Evolutionary conservation across 2,113 vertebrate genomes (phyloP), one percentile per base, ranked within the genome.

Genomic region (Tylochromis polylepis): DNA sequence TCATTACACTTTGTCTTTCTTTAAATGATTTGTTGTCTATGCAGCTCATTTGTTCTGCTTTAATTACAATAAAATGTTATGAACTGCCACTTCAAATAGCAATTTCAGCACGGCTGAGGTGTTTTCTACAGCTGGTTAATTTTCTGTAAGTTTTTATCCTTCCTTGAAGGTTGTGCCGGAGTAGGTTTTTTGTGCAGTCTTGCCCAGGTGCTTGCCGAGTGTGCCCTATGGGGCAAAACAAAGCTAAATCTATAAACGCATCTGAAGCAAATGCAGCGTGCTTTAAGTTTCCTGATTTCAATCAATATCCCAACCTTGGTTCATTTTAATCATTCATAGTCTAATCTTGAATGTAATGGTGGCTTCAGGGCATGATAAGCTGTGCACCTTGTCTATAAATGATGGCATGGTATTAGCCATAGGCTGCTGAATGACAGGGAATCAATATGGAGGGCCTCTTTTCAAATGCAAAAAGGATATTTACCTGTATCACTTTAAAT

Each of bases 291-390:
- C 83, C 93, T 87, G 79, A 91, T 91, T 93, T 75, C 41, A 86
- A 92, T 95, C 93, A 59, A 94, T 95, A 92, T 18, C 70, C 65
- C 82, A 87, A 92, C 91, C 94, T 93, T 92, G 89, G 87, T 90
- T 93, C 78, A 91, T 93, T 94, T 94, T 89, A 93, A 93, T 94
- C 94, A 94, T 94, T 94, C 91, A 94, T 91, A 86, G 88, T 93
- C 88, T 93, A 93, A 95, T 94, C 90, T 93, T 89, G 88, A 94
- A 92, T 90, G 90, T 94, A 94, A 94, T 91, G 85, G 93, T 88
- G 86, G 90, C 94, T 88, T 85, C 72, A 27, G 87, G 94, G 90
- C n/a, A 41, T 53, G 89, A 87, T 93, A 85, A 79, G 85, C 88
- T 15, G 83, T 90, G 85, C 83, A 90, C 77, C 92, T 90, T 92